Percentiles rank a stretch among this genome's conserved stretches.
Evolutionary conservation across 2,888 invertebrate species (phyloP).

Genomic region (Himalopsyche tibetana): DNA sequence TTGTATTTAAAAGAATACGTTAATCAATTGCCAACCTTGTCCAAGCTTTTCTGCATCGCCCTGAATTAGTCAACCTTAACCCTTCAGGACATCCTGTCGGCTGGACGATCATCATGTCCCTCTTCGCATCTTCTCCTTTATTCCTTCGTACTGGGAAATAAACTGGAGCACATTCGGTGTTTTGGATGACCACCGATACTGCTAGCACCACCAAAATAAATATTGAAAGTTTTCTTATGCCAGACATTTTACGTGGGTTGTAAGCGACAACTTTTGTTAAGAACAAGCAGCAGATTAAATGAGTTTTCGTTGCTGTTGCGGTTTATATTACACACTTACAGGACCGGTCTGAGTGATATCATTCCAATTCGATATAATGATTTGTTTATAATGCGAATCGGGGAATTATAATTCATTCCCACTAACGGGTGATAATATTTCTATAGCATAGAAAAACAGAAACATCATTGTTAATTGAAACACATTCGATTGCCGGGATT

Average conservation of each 20-base stretch:
- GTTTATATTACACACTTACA: not conserved
- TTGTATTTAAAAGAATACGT: not conserved
- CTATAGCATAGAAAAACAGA: too few relatives aligned
- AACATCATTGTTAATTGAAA: too few relatives aligned
- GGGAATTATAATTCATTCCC: not conserved
- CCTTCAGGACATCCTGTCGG: not conserved
- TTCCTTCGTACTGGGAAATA: constrained; percentile 27
- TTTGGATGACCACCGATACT: not conserved
- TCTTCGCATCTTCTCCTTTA: not conserved
- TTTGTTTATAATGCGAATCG: not conserved
- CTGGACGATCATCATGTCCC: too few relatives aligned
- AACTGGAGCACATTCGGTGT: constrained; percentile 6
- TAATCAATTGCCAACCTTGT: not conserved
- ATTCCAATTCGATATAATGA: not conserved
- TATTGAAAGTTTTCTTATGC: not conserved
- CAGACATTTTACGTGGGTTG: not conserved
- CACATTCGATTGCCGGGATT: too few relatives aligned
- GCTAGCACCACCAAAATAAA: not conserved
- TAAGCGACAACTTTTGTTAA: not conserved
- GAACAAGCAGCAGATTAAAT: not conserved
- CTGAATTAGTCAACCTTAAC: not conserved
- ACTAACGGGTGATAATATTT: too few relatives aligned
- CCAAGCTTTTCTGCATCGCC: constrained; percentile 41
- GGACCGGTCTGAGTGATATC: not conserved
- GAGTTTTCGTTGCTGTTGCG: not conserved